Evolutionary conservation across 2,888 invertebrate genomes (phyloP), one percentile per base, ranked within the genome.

Genomic region (Selenia dentaria): DNA sequence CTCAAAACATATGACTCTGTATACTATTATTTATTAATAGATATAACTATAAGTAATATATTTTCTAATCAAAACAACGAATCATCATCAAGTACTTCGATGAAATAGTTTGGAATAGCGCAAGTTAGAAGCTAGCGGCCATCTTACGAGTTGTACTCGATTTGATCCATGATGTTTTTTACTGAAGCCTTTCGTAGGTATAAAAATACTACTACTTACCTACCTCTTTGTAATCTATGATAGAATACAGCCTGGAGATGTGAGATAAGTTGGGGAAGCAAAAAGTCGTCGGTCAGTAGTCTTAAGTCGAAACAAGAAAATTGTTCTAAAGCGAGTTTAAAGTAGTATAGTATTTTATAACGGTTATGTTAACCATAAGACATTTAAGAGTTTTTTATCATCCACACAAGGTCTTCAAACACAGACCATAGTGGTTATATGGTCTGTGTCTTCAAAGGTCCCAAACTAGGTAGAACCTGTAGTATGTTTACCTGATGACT

Each of bases 91-190:
- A 22, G n/a, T 26, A 16, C 12, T 20, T 34, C n/a, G 18, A 36
- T 25, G 13, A 37, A 37, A 33, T 14, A 31, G 20, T 33, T 36
- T 13, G 45, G 45, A 39, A 54, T 48, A 51, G 46, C 54, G 51
- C 54, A 57, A 57, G 39, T 16, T 27, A 20, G 42, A 41, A 42
- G 48, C 44, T 18, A n/a, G 31, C 40, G 31, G 31, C 44, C 44
- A 40, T 36, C 39, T 40, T 6, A 2, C 28, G 20, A 43, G 32
- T 12, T 12, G 31, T 14, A 35, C 49, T 44, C 49, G 49, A 50
- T 44, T 44, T 39, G 10, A 44, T 50, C 36, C n/a, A n/a, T 37
- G 18, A 11, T 3, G 8, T 28, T 50, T 49, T 54, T 50, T 43
- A 39, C 40, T 10, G 11, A 36, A 32, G 13, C 32, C n/a, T 38